Evolutionary conservation across 1,140 invertebrate species (phyloP).

Genomic region (Drosophila tristis): DNA sequence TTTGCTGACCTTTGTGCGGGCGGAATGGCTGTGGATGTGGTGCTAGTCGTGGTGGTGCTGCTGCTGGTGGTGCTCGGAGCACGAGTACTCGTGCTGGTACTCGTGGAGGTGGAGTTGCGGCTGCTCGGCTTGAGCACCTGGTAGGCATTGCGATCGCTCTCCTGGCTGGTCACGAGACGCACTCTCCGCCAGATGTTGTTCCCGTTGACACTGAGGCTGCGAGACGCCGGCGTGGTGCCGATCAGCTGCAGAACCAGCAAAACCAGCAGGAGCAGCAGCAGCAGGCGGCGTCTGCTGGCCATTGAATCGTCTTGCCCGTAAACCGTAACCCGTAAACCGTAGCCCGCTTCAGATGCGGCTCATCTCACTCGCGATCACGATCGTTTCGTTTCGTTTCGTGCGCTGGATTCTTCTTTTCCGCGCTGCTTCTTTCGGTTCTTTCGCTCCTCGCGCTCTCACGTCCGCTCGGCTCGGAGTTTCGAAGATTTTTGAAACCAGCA

Average conservation of each 20-base stretch:
- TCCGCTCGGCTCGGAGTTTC: conserved; percentile 51
- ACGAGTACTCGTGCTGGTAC: conserved; percentile 12
- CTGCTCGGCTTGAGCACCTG: conserved; percentile 60
- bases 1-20: conserved; percentile 51
- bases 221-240: conserved; percentile 60
- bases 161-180: conserved; percentile 68
- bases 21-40: conserved; percentile 18
- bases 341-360: conserved; percentile 51
- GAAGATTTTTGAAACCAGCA: conserved; percentile 21
- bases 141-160: conserved; percentile 64
- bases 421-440: conserved; percentile 16
- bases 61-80: conserved; percentile 11
- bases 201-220: conserved; percentile 59
- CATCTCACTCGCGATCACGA: conserved; percentile 48
- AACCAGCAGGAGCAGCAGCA: conserved; percentile 59
- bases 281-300: conserved; percentile 65
- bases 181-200: conserved; percentile 73
- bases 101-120: conserved; percentile 23
- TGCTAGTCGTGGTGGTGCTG: conserved; percentile 21
- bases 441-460: conserved; percentile 60
- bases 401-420: conserved; percentile 15
- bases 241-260: conserved; percentile 63
- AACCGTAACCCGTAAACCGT: conserved; percentile 4
- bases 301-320: conserved; percentile 47
- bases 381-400: conserved; percentile 15